phyloP scores from a whole-genome alignment of 35 echinoderm and acorn worm species.

The Diadema setosum region DNA sequence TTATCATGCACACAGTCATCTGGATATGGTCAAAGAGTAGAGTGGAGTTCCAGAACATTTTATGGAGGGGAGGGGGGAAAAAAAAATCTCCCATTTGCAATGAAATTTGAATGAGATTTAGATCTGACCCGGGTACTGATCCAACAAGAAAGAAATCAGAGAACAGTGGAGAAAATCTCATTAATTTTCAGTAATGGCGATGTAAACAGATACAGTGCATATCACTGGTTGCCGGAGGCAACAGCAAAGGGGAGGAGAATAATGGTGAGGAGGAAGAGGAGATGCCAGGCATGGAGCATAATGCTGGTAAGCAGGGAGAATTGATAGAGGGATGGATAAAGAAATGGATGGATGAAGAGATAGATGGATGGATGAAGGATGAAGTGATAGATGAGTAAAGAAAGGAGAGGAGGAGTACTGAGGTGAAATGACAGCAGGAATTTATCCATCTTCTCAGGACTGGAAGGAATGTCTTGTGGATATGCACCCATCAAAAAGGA shows the following conservation, averaged over 20 bases:
- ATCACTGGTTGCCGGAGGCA: constrained; percentile 21
- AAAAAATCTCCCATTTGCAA: not conserved
- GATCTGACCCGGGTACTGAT: not conserved
- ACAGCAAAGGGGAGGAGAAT: not conserved
- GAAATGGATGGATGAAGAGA: not conserved
- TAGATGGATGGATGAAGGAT: not conserved
- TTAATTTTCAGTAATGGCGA: constrained; percentile 66
- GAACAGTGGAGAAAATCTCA: constrained; percentile 43
- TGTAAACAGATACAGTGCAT: constrained; percentile 63
- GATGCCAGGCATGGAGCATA: not conserved
- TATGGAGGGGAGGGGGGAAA: no score
- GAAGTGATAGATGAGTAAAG: not conserved
- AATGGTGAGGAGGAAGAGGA: not conserved
- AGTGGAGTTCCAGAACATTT: no score
- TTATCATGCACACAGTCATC: no score
- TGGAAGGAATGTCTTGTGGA: no score
- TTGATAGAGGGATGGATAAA: not conserved
- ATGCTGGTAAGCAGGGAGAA: not conserved
- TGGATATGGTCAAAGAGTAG: no score
- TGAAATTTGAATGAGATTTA: constrained; percentile 23
- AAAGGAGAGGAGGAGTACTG: not conserved
- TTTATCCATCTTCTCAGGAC: no score
- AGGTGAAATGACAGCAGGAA: not conserved
- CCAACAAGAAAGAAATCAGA: not conserved
- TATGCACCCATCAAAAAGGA: no score